Conservation (phyloP, 2,888 invertebrate species). For the Ormia ochracea region DNA sequence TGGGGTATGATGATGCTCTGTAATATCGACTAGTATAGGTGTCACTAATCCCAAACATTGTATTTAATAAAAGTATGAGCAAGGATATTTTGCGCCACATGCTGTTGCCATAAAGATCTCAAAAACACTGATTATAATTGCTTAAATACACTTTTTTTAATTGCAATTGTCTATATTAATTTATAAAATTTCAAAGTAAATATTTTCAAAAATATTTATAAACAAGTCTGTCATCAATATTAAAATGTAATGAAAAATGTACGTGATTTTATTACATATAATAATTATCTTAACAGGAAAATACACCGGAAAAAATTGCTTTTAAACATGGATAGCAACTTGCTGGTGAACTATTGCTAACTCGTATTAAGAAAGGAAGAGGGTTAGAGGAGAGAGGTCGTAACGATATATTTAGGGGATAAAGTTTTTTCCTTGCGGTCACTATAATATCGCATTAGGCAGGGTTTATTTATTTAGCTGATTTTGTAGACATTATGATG, state of each 20-base stretch:
- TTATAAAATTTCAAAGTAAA: background rate
- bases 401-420: too few species aligned
- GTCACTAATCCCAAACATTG: background rate
- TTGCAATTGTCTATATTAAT: background rate
- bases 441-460: too few species aligned
- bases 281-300: background rate
- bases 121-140: slow-evolving; percentile 3
- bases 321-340: background rate
- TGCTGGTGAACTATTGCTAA: too few species aligned
- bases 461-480: too few species aligned
- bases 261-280: background rate
- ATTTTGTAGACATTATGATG: too few species aligned
- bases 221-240: background rate
- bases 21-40: background rate
- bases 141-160: background rate
- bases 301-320: background rate
- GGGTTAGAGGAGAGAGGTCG: too few species aligned
- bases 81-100: background rate
- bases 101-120: background rate
- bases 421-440: too few species aligned
- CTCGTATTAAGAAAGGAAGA: too few species aligned
- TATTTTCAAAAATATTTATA: background rate
- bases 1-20: background rate
- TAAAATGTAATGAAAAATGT: slow-evolving; percentile 5
- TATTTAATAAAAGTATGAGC: background rate